Percentiles rank a stretch among this genome's conserved stretches.
Evolutionary conservation across 2,113 vertebrate genomes (phyloP).

Genomic region (Sylvilagus bachmani): DNA sequence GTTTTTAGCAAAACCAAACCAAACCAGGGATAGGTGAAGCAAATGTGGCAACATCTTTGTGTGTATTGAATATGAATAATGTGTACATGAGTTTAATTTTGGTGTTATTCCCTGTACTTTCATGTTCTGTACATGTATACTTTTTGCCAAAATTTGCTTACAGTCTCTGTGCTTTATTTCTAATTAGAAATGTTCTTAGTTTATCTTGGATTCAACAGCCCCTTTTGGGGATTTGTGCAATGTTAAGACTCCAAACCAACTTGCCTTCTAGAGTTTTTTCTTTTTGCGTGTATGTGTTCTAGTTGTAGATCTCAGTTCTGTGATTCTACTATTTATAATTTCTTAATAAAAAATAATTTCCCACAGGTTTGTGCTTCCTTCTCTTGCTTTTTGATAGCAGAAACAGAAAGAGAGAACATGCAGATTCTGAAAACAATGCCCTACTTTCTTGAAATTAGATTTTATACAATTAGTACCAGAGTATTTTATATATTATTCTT

Average conservation of each 20-base stretch:
- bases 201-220: background rate
- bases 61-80: background rate
- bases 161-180: background rate
- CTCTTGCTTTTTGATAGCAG: background rate
- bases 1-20: background rate
- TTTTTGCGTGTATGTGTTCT: background rate
- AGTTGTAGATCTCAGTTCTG: background rate
- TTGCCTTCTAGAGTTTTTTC: slow-evolving; percentile 2
- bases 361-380: background rate
- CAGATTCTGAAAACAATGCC: slow-evolving; percentile 23
- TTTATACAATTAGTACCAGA: slow-evolving; percentile 25
- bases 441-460: slow-evolving; percentile 31
- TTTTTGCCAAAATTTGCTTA: slow-evolving; percentile 7
- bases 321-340: background rate
- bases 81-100: background rate
- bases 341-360: slow-evolving; percentile 52
- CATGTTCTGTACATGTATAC: background rate
- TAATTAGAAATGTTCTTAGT: slow-evolving; percentile 5
- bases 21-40: background rate
- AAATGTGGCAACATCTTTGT: slow-evolving; percentile 1
- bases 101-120: background rate
- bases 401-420: slow-evolving; percentile 40
- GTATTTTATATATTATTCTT: slow-evolving; percentile 50
- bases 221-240: background rate
- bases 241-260: background rate